phyloP scores from a whole-genome alignment of 2,113 vertebrate species.

The Arenaria interpres region DNA sequence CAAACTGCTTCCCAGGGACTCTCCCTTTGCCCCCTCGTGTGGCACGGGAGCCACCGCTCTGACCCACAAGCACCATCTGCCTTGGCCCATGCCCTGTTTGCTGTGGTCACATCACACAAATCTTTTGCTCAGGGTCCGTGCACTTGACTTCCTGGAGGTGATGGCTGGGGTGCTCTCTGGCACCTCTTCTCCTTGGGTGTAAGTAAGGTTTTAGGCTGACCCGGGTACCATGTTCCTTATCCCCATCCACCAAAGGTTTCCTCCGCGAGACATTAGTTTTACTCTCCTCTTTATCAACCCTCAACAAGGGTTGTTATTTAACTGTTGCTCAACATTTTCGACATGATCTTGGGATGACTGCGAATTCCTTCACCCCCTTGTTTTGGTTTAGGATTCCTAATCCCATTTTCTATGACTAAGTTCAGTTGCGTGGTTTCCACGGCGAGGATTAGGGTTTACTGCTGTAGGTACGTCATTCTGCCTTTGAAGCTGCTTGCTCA shows the following conservation, averaged over 20 bases:
- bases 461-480: slow-evolving; percentile 36
- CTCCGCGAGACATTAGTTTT: neutral
- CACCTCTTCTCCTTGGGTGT: neutral
- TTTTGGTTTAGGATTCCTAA: slow-evolving; percentile 50
- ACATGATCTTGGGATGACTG: neutral
- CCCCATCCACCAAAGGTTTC: neutral
- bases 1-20: neutral
- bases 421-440: slow-evolving; percentile 23
- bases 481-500: slow-evolving; percentile 63
- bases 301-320: slow-evolving; percentile 2
- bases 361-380: neutral
- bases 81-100: neutral
- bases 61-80: neutral
- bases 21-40: neutral
- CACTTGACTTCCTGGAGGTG: neutral
- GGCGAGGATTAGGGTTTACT: slow-evolving; percentile 33
- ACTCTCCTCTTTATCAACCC: neutral
- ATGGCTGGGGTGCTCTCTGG: neutral
- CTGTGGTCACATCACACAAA: neutral
- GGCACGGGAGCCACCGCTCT: neutral
- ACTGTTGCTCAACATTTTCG: slow-evolving; percentile 41
- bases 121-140: neutral
- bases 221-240: neutral
- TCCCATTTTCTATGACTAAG: slow-evolving; percentile 47
- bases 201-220: neutral